Percentiles rank a stretch among this genome's conserved stretches.
Conservation (phyloP, 2,888 invertebrate species). For the Synergus laeviventris region DNA sequence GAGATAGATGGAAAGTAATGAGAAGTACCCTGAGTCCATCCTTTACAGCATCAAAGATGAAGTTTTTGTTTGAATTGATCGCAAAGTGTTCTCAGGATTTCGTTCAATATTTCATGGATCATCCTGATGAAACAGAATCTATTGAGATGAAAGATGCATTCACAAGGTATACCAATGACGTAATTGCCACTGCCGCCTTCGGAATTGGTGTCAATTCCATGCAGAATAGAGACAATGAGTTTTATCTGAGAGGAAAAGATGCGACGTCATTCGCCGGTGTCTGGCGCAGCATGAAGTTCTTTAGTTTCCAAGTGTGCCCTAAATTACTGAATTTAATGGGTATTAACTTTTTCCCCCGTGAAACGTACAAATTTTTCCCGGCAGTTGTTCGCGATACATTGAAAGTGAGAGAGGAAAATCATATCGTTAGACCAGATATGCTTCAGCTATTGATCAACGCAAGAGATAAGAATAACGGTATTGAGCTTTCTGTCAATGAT, state of each 20-base stretch:
- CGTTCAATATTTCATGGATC: conserved; percentile 56
- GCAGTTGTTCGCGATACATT: conserved; percentile 49
- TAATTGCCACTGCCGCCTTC: conserved; percentile 66
- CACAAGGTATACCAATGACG: conserved; percentile 57
- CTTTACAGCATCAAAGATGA: conserved; percentile 80
- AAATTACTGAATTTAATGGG: conserved; percentile 21
- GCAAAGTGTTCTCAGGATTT: conserved; percentile 66
- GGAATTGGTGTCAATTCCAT: conserved; percentile 65
- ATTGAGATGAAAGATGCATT: conserved; percentile 67
- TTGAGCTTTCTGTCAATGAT: conserved; percentile 66
- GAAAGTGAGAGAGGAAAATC: conserved; percentile 51
- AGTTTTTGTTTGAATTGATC: conserved; percentile 77
- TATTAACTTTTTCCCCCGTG: background rate
- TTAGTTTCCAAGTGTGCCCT: conserved; percentile 45
- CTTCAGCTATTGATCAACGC: conserved; percentile 67
- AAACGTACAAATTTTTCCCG: conserved; percentile 54
- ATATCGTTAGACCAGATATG: conserved; percentile 63
- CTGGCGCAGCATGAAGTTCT: conserved; percentile 41
- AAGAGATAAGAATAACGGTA: conserved; percentile 49
- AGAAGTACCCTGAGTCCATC: conserved; percentile 78
- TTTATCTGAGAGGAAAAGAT: conserved; percentile 61
- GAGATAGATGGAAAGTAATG: conserved; percentile 77
- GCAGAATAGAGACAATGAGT: conserved; percentile 65
- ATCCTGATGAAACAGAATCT: conserved; percentile 45
- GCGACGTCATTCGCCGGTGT: conserved; percentile 48